Conservation (phyloP, 2,113 vertebrate genomes). For the Corythoichthys haematopterus region DNA sequence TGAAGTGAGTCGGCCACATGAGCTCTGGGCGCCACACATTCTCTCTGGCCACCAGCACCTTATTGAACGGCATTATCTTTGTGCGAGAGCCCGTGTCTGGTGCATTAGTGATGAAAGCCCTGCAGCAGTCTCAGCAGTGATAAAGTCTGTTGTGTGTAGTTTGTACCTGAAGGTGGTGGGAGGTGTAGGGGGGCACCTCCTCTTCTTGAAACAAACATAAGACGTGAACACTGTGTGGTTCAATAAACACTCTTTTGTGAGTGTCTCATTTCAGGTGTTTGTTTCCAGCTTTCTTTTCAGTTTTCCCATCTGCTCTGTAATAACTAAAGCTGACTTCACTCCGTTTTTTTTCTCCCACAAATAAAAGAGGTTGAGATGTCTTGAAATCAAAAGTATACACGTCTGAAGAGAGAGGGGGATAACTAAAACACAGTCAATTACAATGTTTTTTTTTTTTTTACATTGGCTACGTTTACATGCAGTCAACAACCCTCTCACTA, state of each 20-base stretch:
- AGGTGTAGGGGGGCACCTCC: background rate
- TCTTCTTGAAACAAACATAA: conserved; percentile 5
- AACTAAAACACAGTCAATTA: background rate
- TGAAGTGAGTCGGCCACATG: background rate
- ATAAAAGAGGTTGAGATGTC: conserved; percentile 34
- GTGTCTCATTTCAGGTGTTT: conserved; percentile 11
- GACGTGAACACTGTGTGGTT: conserved; percentile 9
- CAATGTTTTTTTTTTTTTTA: background rate
- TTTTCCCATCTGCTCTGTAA: conserved; percentile 57
- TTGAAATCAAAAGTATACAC: conserved; percentile 28
- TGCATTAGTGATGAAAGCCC: conserved; percentile 15
- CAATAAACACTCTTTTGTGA: conserved; percentile 59
- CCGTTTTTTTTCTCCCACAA: conserved; percentile 68
- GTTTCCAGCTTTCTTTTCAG: conserved; percentile 3
- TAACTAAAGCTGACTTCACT: conserved; percentile 75
- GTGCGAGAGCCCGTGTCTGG: conserved; percentile 1
- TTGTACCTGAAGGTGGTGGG: background rate
- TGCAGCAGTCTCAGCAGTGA: conserved; percentile 5
- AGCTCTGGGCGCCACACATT: background rate
- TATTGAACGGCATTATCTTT: conserved; percentile 11
- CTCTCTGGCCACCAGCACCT: background rate
- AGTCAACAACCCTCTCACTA: no score
- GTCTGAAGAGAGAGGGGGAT: background rate
- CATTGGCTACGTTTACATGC: no score
- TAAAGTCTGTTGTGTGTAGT: conserved; percentile 8